phyloP scores from a whole-genome alignment of 2,888 invertebrate species.

The Sesamia inferens region DNA sequence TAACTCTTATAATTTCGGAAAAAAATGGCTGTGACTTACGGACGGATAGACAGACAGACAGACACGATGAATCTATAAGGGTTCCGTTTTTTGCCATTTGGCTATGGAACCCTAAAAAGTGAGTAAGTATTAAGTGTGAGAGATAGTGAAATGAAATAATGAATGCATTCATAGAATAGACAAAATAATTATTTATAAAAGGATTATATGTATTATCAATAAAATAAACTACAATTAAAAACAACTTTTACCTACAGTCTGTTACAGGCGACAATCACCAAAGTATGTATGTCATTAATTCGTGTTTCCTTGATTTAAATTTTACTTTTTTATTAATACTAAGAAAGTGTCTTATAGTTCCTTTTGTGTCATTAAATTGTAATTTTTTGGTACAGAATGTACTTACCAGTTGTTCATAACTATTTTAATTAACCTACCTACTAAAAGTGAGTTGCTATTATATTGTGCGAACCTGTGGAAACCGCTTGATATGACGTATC shows the following conservation, averaged over 20 bases:
- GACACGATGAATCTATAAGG: too few species aligned
- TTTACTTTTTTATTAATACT: too few species aligned
- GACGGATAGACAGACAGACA: not conserved
- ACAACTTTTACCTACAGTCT: not conserved
- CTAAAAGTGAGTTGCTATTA: constrained; percentile 35
- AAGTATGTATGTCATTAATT: not conserved
- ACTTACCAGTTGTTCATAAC: constrained; percentile 34
- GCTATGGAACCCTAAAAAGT: too few species aligned
- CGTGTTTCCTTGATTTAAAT: not conserved
- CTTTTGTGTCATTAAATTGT: not conserved
- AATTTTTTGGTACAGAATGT: not conserved
- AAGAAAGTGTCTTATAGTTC: not conserved
- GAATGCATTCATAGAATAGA: too few species aligned
- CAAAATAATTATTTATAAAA: too few species aligned
- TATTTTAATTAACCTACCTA: constrained; percentile 27
- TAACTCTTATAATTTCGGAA: too few species aligned
- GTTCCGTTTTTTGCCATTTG: too few species aligned
- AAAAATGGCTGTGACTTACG: too few species aligned
- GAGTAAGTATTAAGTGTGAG: too few species aligned
- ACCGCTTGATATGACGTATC: constrained; percentile 45
- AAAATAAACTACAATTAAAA: too few species aligned
- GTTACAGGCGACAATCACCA: not conserved
- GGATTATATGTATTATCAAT: too few species aligned
- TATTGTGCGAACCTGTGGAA: constrained; percentile 36
- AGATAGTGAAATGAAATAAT: too few species aligned